A percentile compares a stretch with the other conserved stretches of the same genome.
These are phyloP conservation scores for Lerema accius DNA, from an alignment of 1,140 invertebrate species.

Conservation along the genomic window DNA sequence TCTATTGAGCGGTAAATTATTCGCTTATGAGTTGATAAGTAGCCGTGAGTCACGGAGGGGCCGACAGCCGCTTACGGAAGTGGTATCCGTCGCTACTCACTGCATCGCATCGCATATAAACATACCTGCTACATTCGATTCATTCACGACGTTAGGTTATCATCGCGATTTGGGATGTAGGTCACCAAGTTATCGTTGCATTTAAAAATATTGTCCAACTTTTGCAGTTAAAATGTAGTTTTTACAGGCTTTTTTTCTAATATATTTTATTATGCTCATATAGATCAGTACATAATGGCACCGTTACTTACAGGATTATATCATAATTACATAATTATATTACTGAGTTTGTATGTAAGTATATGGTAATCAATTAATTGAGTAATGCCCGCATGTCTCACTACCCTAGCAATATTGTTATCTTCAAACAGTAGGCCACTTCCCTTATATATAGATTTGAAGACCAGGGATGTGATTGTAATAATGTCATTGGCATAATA, in stretches of 20 bases:
- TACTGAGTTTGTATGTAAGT: too few species aligned
- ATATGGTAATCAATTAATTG: too few species aligned
- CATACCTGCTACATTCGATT: conserved; percentile 20
- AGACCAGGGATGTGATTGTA: too few species aligned
- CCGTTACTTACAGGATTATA: too few species aligned
- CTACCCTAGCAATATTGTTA: too few species aligned
- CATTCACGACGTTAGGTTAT: conserved; percentile 11
- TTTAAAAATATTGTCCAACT: conserved; percentile 6
- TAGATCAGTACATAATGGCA: too few species aligned
- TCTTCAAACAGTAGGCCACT: too few species aligned
- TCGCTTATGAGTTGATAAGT: conserved; percentile 34
- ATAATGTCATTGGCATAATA: too few species aligned
- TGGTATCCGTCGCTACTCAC: conserved; percentile 17
- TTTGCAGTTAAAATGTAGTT: too few species aligned
- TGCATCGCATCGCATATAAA: conserved; percentile 31
- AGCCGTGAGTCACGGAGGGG: conserved; percentile 31
- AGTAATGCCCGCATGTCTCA: too few species aligned
- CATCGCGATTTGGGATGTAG: conserved; percentile 17
- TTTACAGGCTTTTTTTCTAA: neutral
- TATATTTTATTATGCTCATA: neutral
- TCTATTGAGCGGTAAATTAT: conserved; percentile 31
- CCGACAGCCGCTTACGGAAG: conserved; percentile 29
- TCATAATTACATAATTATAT: too few species aligned
- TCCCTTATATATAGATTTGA: too few species aligned
- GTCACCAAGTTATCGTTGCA: conserved; percentile 25